Base-by-base conservation (phyloP, 2,113 vertebrate species). In the Tapirus terrestris region DNA sequence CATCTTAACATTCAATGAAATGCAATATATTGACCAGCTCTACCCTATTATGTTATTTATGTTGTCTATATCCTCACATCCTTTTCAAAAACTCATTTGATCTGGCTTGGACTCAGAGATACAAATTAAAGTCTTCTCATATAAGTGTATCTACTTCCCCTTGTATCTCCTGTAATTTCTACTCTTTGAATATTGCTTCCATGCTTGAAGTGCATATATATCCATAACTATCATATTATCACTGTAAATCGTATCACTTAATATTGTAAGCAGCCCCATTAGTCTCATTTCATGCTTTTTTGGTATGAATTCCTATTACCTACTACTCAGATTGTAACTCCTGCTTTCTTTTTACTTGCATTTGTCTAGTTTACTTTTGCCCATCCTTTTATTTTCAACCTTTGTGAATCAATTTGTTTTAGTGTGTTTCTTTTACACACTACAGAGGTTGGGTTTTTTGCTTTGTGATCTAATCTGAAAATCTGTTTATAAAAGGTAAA, bases 361-460 rank as follows among this genome's bases (percentile, higher is more conserved):
- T 43, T 58, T 83, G 23, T 2, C 72, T 68, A 9, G 70, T 48
- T 82, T 67, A 67, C 31, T 75, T 67, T 87, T 81, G n/a, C 39
- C 29, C n/a, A 23, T 7, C 27, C 3, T 93, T 72, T 56, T 65
- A 73, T 81, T 60, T 91, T 81, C 65, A 84, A 33, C 20, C 9
- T 85, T 86, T 81, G 45, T 73, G 53, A 92, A n/a, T 84, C 72
- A 89, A 43, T 95, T 89, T 51, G 53, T 68, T 94, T 67, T 33
- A 63, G 53, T 72, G 6, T 73, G 58, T 73, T 93, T 63, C 63
- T 91, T 87, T 82, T 7, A 56, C 17, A 58, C 13, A 48, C 20
- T 14, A 31, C 13, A 87, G 27, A 75, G 18, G 88, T 89, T 73
- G 48, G 17, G 27, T 9, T 89, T 68, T 80, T 80, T 61, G 12